A percentile compares a stretch with the other conserved stretches of the same genome.
Evolutionary conservation across 2,888 invertebrate genomes (phyloP).

Genomic region (Hydropsyche betteni): DNA sequence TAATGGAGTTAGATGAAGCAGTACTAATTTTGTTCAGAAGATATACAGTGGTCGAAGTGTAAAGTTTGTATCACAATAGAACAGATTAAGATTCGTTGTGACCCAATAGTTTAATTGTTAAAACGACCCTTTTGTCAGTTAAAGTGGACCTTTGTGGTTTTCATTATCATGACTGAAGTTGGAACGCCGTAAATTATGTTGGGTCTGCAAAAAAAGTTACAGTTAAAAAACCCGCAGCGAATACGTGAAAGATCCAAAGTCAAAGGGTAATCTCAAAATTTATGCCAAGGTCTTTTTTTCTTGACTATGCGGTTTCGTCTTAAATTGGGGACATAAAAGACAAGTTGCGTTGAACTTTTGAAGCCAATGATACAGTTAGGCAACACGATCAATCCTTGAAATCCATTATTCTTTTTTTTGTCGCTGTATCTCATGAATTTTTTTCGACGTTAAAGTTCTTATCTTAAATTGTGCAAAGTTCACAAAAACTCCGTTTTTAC

Average conservation of each 20-base stretch:
- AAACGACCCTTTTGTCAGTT: constrained; percentile 21
- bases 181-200: neutral
- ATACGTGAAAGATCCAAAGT: too few species aligned
- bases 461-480: neutral
- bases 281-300: too few species aligned
- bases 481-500: neutral
- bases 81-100: constrained; percentile 4
- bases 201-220: too few species aligned
- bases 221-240: too few species aligned
- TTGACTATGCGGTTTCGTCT: too few species aligned
- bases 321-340: too few species aligned
- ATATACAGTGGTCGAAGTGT: constrained; percentile 10
- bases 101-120: constrained; percentile 19
- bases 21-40: neutral
- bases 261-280: too few species aligned
- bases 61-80: constrained; percentile 30
- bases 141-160: neutral
- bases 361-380: too few species aligned
- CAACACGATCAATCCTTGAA: constrained; percentile 1
- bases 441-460: constrained; percentile 11
- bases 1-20: too few species aligned
- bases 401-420: neutral
- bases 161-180: constrained; percentile 13
- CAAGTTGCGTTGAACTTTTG: too few species aligned
- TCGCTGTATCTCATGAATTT: neutral